Evolutionary conservation across 2,113 vertebrate genomes (phyloP).

Genomic region (Erythrolamprus reginae): DNA sequence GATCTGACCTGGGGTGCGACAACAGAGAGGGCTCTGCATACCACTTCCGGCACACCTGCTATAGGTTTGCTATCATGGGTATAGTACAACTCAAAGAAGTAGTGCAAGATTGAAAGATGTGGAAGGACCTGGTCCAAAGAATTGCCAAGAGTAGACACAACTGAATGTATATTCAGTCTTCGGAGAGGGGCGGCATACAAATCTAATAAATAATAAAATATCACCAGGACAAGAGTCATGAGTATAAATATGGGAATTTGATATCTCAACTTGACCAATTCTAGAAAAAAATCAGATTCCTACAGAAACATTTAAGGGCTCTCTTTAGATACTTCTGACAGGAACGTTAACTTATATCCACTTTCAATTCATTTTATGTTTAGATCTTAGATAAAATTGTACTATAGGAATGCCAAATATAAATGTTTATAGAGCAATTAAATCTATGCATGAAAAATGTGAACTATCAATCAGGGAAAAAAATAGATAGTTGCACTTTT

Average conservation of each 20-base stretch:
- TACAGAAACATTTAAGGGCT: neutral
- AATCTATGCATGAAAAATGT: neutral
- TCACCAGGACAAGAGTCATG: neutral
- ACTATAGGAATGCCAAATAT: neutral
- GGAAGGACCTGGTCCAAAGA: neutral
- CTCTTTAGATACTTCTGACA: neutral
- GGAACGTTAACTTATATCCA: neutral
- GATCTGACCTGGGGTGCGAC: too few relatives aligned
- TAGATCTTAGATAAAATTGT: neutral
- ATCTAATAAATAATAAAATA: too few relatives aligned
- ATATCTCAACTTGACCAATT: neutral
- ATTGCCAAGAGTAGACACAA: neutral
- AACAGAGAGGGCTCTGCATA: too few relatives aligned
- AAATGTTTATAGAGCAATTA: neutral
- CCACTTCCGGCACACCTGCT: too few relatives aligned
- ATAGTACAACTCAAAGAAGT: neutral
- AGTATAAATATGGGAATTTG: neutral
- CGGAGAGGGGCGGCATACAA: too few relatives aligned
- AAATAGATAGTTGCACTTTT: neutral
- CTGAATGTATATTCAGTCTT: too few relatives aligned
- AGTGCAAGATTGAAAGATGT: neutral
- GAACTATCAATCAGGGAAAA: neutral
- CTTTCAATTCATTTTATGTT: neutral
- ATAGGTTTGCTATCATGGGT: too few relatives aligned
- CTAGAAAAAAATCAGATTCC: neutral